Conservation (phyloP, 2,113 vertebrate genomes). For the Prunella himalayana region DNA sequence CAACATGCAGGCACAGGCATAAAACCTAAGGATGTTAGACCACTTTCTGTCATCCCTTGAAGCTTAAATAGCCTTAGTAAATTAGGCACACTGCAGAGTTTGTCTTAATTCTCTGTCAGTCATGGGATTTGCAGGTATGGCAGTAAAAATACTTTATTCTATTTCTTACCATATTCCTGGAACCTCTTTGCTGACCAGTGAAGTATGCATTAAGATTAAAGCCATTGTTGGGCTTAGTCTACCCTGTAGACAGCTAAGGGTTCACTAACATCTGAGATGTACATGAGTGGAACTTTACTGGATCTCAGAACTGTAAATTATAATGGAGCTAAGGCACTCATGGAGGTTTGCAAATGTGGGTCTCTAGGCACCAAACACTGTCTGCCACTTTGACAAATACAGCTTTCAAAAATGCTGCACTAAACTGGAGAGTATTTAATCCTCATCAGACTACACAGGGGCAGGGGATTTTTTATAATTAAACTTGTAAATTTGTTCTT, state of each 20-base stretch:
- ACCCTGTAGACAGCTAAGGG: neutral
- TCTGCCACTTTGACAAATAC: neutral
- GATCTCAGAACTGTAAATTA: neutral
- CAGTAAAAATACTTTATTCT: neutral
- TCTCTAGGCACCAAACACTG: neutral
- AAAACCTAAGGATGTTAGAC: neutral
- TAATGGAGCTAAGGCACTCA: neutral
- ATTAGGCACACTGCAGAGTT: neutral
- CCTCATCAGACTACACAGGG: neutral
- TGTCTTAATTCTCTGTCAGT: neutral
- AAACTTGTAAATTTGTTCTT: neutral
- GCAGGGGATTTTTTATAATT: neutral
- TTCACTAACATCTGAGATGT: neutral
- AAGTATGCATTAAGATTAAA: neutral
- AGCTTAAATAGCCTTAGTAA: neutral
- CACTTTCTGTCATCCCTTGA: neutral
- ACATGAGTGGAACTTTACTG: neutral
- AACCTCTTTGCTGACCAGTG: neutral
- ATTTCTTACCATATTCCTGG: neutral
- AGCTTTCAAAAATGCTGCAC: neutral
- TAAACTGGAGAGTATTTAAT: slow-evolving; percentile 2
- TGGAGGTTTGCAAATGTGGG: neutral
- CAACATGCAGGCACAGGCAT: neutral
- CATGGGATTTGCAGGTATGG: neutral
- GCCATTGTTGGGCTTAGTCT: neutral